These are phyloP conservation scores for Elysia crispata DNA, from an alignment of 2,888 invertebrate species.

Conservation along the genomic window DNA sequence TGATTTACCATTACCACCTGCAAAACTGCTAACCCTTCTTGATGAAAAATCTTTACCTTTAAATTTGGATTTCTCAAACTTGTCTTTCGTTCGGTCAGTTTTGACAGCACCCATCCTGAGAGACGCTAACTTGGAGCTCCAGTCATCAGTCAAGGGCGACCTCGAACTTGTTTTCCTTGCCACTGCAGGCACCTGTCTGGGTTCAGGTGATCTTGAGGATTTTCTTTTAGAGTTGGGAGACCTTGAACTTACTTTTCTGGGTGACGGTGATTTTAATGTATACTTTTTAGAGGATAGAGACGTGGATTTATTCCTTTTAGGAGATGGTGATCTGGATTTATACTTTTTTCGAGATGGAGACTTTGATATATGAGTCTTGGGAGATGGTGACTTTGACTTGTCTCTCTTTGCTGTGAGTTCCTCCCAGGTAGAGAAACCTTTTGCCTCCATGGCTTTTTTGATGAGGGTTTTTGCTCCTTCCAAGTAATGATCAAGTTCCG, in stretches of 20 bases:
- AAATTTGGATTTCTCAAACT: neutral
- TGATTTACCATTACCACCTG: neutral
- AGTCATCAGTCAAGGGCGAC: too few relatives aligned
- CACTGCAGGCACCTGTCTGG: too few relatives aligned
- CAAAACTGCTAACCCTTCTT: neutral
- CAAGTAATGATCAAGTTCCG: conserved; percentile 41
- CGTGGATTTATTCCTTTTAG: neutral
- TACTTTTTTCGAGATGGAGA: neutral
- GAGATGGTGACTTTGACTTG: too few relatives aligned
- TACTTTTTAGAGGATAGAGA: neutral
- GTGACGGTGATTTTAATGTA: neutral
- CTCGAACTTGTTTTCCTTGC: too few relatives aligned
- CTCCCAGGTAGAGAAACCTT: conserved; percentile 15
- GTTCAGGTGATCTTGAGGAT: neutral
- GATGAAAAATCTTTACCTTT: neutral
- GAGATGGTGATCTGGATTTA: neutral
- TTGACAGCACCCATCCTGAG: too few relatives aligned
- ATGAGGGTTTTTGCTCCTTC: conserved; percentile 16
- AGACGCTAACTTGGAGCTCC: too few relatives aligned
- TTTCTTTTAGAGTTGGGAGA: neutral
- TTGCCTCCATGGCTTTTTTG: neutral
- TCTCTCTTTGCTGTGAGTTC: conserved; percentile 3
- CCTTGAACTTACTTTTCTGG: neutral
- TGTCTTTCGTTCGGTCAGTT: neutral
- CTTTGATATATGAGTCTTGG: too few relatives aligned